Evolutionary conservation across 2,888 invertebrate species (phyloP), one percentile per base, ranked within the genome.

Genomic region (Lathronympha strigana): DNA sequence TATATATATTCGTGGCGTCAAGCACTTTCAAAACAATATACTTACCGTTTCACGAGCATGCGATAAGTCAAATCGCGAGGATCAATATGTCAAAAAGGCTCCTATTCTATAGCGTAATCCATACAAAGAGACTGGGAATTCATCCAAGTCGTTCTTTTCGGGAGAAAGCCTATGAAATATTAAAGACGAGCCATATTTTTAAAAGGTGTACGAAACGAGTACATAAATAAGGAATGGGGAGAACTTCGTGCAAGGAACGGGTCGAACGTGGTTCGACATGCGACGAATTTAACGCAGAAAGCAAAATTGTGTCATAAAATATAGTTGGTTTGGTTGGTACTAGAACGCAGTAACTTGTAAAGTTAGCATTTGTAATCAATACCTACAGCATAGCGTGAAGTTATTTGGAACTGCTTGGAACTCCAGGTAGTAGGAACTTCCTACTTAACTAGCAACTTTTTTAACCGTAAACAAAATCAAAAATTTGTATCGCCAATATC

Each of bases 121-220:
- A 57, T 36, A 53, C 58, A 64, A 64, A 64, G 54, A 45, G 58
- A 51, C 51, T 53, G 28, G 33, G 36, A 51, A 58, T 58, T 43
- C 58, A 58, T 53, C 50, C 31, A 21, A 33, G 43, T 64, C 43
- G 51, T 51, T 64, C 45, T 45, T 57, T 64, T 36, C 21, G 43
- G 17, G 47, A 47, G 54, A 36, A 62, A 62, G 33, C 64, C 47
- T 15, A 54, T 66, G 60, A 66, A 66, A 66, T 66, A 66, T 66
- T 53, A 54, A 66, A 66, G 31, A 33, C 17, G 45, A 36, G 36
- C 33, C 33, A 66, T 66, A 66, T 60, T 54, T 66, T 61, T 58
- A 58, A 64, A 66, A 66, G 60, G 66, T 54, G 66, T 66, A 61
- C 51, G 53, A 47, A 61, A 54, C 60, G 47, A 47, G 28, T 45